Base-by-base conservation (phyloP, 2,113 vertebrate genomes). In the Motacilla tschutschensis region DNA sequence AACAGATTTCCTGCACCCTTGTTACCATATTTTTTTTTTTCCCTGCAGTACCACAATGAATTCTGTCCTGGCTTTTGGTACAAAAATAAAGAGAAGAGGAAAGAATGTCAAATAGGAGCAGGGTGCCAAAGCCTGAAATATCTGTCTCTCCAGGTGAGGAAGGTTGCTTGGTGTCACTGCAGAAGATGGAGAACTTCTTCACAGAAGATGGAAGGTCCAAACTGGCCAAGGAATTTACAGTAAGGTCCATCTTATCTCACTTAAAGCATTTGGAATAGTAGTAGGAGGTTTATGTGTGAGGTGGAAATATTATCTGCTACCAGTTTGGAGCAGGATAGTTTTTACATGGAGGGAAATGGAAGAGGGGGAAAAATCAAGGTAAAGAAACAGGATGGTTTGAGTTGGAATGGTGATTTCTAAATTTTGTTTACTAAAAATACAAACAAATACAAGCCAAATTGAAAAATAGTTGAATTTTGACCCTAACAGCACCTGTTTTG, bases 51-150 rank as follows among this genome's bases (percentile, higher is more conserved):
- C 66, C 33, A 60, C 24, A 6, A 24, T 72, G 59, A 72, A 62
- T 93, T 83, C 44, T 79, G 31, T 48, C 31, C 60, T 40, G n/a
- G 55, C 13, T 79, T 84, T 79, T 84, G 78, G 71, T 58, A 63
- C 22, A 58, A 62, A 78, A 80, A 31, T n/a, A 73, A 50, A 76
- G 13, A 14, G 40, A 81, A 59, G 55, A 36, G 67, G 46, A 73
- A 25, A 67, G 35, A 65, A 58, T 50, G 33, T 50, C 35, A 18
- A 46, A 40, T 19, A 76, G 54, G 35, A 51, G 35, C 20, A 65
- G 38, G 4, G 6, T 54, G 25, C 9, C 38, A 62, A 47, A 46
- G 17, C 31, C 29, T 44, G 21, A 24, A 28, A 19, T 64, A 3
- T 22, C 36, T 63, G 14, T 17, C 9, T 57, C 12, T 58, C 38